Evolutionary conservation across 2,888 invertebrate species (phyloP), one percentile per base, ranked within the genome.

Genomic region (Galeruca laticollis): DNA sequence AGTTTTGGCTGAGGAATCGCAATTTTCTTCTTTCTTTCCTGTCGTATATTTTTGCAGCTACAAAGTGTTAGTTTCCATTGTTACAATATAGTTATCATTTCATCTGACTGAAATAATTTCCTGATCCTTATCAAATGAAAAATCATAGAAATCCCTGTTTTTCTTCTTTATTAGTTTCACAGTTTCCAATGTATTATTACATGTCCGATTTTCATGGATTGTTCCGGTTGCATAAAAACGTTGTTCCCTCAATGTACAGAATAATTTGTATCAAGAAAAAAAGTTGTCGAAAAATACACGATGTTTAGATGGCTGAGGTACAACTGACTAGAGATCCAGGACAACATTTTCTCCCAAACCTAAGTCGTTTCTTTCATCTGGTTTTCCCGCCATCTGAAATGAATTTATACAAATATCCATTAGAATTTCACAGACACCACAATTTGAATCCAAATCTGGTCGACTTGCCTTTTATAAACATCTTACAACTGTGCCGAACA

Each of bases 21-120:
- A 57, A 57, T 59, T 57, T 59, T 65, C 43, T n/a, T n/a, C 40
- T 49, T 49, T 66, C 13, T 59, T 59, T 49, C 18, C 35, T 51
- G 21, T 51, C 11, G 20, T 43, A 60, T 35, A 15, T 37, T 20
- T 60, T 60, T 64, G 11, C 3, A n/a, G 1, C 9, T 2, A 6
- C 33, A 9, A 15, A 26, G 31, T 26, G 54, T 69, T 69, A 2
- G 33, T 69, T 33, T 9, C 51, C 33, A 57, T 51, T 2, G 71
- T 68, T 10, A 71, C 71, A 9, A 63, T 64, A 35, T n/a, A 62
- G 52, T 71, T 71, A 54, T 71, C 71, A 33, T 68, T 63, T 68
- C 64, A 71, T n/a, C 52, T 51, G 2, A 69, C 72, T 26, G 69
- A 59, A 11, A 56, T 49, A 35, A 71, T 37, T 49, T 49, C 9